These are phyloP conservation scores for Steinernema scapterisci DNA, from an alignment of 2,888 invertebrate genomes.

Conservation along the genomic window DNA sequence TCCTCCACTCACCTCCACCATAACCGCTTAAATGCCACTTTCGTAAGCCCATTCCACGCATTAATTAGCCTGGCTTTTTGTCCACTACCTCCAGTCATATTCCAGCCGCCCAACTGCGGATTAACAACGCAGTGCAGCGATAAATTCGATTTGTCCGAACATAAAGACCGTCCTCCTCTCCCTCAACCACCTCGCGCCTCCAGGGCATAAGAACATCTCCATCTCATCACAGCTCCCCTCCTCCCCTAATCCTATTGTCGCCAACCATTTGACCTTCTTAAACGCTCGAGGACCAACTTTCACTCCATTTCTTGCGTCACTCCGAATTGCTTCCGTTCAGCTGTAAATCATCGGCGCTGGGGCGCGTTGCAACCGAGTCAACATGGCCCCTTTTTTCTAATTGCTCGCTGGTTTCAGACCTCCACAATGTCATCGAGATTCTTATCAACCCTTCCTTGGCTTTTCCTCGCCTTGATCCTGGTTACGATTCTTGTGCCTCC, in stretches of 20 bases:
- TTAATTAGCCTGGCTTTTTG: too few relatives aligned
- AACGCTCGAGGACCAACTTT: neutral
- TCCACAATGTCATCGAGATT: neutral
- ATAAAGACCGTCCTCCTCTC: neutral
- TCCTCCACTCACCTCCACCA: neutral
- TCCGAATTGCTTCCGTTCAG: slow-evolving; percentile 2
- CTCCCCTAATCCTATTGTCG: neutral
- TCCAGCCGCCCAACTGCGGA: neutral
- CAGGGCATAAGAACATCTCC: neutral
- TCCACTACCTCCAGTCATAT: too few relatives aligned
- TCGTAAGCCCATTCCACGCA: too few relatives aligned
- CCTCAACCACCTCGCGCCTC: neutral
- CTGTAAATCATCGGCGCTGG: neutral
- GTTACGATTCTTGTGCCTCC: neutral
- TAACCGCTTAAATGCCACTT: neutral
- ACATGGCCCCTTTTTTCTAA: too few relatives aligned
- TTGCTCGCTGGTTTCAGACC: neutral
- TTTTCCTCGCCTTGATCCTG: neutral
- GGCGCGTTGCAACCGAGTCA: neutral
- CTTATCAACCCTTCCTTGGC: neutral
- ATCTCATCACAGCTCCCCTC: neutral
- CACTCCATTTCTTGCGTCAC: neutral
- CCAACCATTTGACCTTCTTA: neutral
- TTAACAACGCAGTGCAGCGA: neutral
- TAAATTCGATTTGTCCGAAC: slow-evolving; percentile 26